Evolutionary conservation across 2,888 invertebrate species (phyloP), one percentile per base, ranked within the genome.

Genomic region (Acanthosepion esculentum): DNA sequence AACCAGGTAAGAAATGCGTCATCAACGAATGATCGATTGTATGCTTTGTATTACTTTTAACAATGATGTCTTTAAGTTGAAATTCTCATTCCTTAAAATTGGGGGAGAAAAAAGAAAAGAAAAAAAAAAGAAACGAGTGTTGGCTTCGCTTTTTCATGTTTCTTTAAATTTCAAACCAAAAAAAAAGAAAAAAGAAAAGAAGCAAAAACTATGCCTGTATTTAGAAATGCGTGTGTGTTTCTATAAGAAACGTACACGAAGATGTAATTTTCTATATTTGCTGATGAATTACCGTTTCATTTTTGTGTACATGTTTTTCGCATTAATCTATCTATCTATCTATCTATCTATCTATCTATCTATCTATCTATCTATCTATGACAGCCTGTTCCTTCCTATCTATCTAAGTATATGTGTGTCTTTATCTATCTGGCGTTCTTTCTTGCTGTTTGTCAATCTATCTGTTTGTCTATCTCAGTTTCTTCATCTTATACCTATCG

Each of bases 1-100:
- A 91, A 99, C 99, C 95, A 98, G 98, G 99, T 99, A 98, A 98
- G 98, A 93, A 18, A 48, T 10, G 92, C 50, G 50, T 41, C 50
- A 48, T 50, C n/a, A 53, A 6, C 29, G n/a, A n/a, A 23, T 7
- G 18, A 93, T 93, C 50, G 50, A 15, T 18, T 18, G 12, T 92
- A 0, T 15, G 18, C 18, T 93, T 92, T 50, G 12, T 48, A 48
- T 92, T 15, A 92, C 23, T 2, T 48, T 29, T 92, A 15, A 23
- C 23, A 59, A 55, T 18, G 55, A 18, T 18, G 15, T 55, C 18
- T 15, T 18, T 55, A 18, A 18, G 20, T 18, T 20, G 20, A 20
- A 20, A 20, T 20, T 18, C 23, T 50, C 6, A 8, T 2, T 50
- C 53, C 50, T 78, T 20, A 78, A 78, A n/a, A n/a, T 12, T n/a